A percentile compares a stretch with the other conserved stretches of the same genome.
Conservation (phyloP, 2,113 vertebrate species). For the Ondatra zibethicus region DNA sequence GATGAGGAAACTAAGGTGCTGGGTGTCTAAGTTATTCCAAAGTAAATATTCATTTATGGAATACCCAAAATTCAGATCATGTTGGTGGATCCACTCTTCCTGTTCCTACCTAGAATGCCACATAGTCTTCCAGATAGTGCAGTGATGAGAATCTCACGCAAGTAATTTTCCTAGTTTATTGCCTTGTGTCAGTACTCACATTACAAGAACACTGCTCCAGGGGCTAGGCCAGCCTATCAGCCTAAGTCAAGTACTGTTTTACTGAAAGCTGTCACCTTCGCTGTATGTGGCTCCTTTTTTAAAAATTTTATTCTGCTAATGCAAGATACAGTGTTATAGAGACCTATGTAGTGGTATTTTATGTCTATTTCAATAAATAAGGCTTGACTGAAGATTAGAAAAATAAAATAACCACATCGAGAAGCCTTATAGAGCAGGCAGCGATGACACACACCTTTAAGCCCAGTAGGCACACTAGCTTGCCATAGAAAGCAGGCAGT, state of each 20-base stretch:
- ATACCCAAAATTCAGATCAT: too few relatives aligned
- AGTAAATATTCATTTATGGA: not conserved
- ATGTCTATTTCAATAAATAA: too few relatives aligned
- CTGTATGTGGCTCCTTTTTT: not conserved
- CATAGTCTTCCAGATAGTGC: not conserved
- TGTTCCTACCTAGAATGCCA: not conserved
- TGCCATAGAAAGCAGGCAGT: too few relatives aligned
- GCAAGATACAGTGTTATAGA: not conserved
- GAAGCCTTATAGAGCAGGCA: too few relatives aligned
- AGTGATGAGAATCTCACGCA: not conserved
- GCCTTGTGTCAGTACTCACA: not conserved
- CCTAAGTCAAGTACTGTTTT: not conserved
- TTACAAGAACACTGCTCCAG: not conserved
- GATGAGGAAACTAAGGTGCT: too few relatives aligned
- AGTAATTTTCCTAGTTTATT: not conserved
- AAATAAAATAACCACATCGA: too few relatives aligned
- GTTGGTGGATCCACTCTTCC: too few relatives aligned
- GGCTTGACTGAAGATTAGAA: too few relatives aligned
- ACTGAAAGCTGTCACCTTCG: not conserved
- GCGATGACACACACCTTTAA: too few relatives aligned
- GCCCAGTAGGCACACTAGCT: too few relatives aligned
- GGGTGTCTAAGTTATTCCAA: not conserved
- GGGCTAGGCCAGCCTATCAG: not conserved
- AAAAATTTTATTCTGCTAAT: rapidly evolving
- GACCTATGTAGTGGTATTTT: too few relatives aligned